Evolutionary conservation across 64 coral and sea anemone genomes (phyloP).

Genomic region (Cladopsammia gracilis): DNA sequence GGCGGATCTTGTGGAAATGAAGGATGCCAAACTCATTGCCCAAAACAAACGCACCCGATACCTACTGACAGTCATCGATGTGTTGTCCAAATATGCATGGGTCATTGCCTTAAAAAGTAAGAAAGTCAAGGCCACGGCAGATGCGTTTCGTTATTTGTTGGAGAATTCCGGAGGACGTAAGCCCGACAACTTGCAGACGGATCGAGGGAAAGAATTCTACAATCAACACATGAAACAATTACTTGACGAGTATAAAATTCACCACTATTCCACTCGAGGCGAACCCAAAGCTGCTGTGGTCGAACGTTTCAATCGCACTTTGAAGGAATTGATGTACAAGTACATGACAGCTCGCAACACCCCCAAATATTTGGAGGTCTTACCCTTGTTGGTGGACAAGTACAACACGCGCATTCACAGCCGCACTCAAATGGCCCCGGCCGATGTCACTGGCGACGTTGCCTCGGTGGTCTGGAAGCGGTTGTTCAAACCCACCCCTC

Average conservation of each 20-base stretch:
- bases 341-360: too few relatives aligned
- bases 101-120: not conserved
- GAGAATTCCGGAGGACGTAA: not conserved
- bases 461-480: too few relatives aligned
- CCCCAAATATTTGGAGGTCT: too few relatives aligned
- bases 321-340: too few relatives aligned
- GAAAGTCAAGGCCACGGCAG: not conserved
- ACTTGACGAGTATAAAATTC: not conserved
- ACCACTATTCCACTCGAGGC: not conserved
- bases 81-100: constrained; percentile 3
- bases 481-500: too few relatives aligned
- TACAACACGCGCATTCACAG: too few relatives aligned
- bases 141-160: not conserved
- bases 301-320: not conserved
- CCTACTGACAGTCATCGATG: not conserved
- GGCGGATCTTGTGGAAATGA: not conserved
- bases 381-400: too few relatives aligned
- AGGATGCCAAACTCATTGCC: not conserved
- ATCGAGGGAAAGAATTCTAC: not conserved
- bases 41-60: not conserved
- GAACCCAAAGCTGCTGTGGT: not conserved
- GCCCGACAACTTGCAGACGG: not conserved
- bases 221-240: not conserved
- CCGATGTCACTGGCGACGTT: too few relatives aligned
- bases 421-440: too few relatives aligned